Evolutionary conservation across 2,113 vertebrate species (phyloP).

Genomic region (Pionites leucogaster): DNA sequence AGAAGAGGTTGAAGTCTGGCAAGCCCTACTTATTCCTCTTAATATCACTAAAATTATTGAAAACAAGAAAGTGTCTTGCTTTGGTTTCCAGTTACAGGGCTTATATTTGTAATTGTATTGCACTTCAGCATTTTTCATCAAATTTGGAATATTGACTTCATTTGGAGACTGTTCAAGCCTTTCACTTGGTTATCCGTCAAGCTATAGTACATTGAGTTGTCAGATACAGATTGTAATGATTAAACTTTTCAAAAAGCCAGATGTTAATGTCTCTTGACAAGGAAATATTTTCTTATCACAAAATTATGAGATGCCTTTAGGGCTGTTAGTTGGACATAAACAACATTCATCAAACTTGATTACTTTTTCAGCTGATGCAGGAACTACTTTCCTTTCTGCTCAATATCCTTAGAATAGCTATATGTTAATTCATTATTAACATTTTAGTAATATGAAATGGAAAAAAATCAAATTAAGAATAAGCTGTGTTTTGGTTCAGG

Average conservation of each 20-base stretch:
- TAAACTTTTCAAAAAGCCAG: not conserved
- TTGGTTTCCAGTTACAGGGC: not conserved
- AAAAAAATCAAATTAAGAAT: not conserved
- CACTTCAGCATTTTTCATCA: not conserved
- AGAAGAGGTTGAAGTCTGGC: not conserved
- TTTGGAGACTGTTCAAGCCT: slow-evolving; percentile 28
- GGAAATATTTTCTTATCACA: slow-evolving; percentile 39
- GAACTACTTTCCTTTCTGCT: not conserved
- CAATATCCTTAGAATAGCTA: not conserved
- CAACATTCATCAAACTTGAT: slow-evolving; percentile 23
- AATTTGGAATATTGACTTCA: not conserved
- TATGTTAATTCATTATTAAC: not conserved
- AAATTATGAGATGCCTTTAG: slow-evolving; percentile 32
- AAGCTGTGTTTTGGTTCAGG: not conserved
- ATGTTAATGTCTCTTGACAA: slow-evolving; percentile 44
- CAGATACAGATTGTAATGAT: slow-evolving; percentile 13
- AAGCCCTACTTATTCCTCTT: not conserved
- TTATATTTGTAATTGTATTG: not conserved
- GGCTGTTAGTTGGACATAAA: slow-evolving; percentile 36
- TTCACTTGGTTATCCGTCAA: slow-evolving; percentile 6
- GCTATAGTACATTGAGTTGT: not conserved
- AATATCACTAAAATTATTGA: not conserved
- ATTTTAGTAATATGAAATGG: not conserved
- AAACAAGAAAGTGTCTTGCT: not conserved
- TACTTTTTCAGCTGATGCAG: not conserved